Percentiles rank a stretch among this genome's conserved stretches.
Conservation (phyloP, 2,113 vertebrate genomes). For the Herpailurus yagouaroundi region DNA sequence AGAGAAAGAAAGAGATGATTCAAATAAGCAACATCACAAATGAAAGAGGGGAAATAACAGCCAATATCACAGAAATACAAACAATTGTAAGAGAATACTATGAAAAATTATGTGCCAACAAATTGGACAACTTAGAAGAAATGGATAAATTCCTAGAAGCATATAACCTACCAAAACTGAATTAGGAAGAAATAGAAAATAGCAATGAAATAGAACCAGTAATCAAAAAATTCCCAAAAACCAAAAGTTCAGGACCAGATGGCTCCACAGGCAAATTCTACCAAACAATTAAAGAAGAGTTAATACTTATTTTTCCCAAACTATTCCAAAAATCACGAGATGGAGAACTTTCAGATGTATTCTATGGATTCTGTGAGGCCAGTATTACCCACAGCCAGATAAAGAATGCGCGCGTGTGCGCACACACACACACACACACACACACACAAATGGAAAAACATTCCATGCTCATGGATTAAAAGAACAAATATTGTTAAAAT, state of each 20-base stretch:
- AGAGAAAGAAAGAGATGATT: not conserved
- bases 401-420: not conserved
- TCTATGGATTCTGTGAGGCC: not conserved
- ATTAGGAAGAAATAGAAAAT: not conserved
- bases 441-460: no score
- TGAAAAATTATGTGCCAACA: not conserved
- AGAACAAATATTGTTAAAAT: no score
- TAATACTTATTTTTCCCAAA: not conserved
- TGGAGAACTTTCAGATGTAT: not conserved
- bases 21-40: not conserved
- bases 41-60: not conserved
- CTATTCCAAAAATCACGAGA: not conserved
- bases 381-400: not conserved
- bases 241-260: not conserved
- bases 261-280: not conserved
- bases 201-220: not conserved
- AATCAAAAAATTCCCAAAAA: not conserved
- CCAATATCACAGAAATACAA: not conserved
- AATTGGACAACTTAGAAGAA: not conserved
- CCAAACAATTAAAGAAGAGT: not conserved
- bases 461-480: no score
- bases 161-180: not conserved
- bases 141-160: not conserved
- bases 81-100: not conserved
- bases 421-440: no score